These are phyloP conservation scores for Syngnathus acus DNA, from an alignment of 2,797 vertebrate genomes.

Conservation along the genomic window DNA sequence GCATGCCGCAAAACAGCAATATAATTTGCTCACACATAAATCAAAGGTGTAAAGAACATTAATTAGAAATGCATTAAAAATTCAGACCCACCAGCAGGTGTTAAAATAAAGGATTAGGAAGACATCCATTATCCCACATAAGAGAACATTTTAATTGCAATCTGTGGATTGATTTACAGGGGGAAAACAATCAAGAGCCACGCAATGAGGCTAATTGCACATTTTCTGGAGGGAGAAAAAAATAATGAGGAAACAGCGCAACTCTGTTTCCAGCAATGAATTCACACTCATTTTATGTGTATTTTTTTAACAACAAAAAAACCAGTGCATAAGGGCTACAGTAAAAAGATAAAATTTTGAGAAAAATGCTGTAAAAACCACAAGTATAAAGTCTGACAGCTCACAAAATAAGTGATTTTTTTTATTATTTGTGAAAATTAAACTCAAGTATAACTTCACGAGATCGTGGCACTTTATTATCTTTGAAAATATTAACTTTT, in stretches of 20 bases:
- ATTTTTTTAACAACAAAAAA: not conserved
- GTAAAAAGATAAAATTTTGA: not conserved
- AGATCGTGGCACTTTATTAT: not conserved
- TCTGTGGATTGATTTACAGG: slow-evolving; percentile 77
- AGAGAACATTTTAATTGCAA: slow-evolving; percentile 80
- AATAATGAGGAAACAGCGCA: slow-evolving; percentile 71
- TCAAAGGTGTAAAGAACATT: slow-evolving; percentile 77
- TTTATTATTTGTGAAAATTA: not conserved
- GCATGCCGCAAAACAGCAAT: slow-evolving; percentile 59
- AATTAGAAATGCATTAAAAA: slow-evolving; percentile 83
- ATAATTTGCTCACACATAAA: slow-evolving; percentile 73
- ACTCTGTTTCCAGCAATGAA: slow-evolving; percentile 59
- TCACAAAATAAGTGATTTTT: not conserved
- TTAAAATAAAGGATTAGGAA: slow-evolving; percentile 83
- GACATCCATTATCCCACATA: slow-evolving; percentile 79
- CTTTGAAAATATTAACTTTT: not conserved
- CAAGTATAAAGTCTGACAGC: not conserved
- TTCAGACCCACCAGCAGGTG: slow-evolving; percentile 76
- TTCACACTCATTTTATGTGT: slow-evolving; percentile 21
- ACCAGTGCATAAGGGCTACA: not conserved
- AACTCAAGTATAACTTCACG: not conserved
- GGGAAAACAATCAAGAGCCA: slow-evolving; percentile 70
- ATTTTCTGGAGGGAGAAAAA: slow-evolving; percentile 59
- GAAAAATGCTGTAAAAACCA: too few species aligned
- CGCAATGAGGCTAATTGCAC: slow-evolving; percentile 73